Evolutionary conservation across 1,140 invertebrate genomes (phyloP).

Genomic region (Arctopsyche grandis): DNA sequence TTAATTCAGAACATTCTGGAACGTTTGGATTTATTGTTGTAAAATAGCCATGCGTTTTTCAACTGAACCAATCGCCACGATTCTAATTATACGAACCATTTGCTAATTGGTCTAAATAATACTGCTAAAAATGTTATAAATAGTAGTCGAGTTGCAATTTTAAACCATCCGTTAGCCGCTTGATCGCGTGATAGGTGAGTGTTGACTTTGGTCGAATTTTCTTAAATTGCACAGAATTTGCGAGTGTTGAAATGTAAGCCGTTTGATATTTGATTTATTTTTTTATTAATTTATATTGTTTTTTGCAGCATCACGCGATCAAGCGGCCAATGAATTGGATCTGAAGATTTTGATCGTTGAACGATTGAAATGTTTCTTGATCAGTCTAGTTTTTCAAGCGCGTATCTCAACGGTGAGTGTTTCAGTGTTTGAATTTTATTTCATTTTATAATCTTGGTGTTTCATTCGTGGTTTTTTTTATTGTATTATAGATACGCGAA

Average conservation of each 20-base stretch:
- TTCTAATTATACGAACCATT: neutral
- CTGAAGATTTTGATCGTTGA: slow-evolving; percentile 11
- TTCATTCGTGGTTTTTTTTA: no score
- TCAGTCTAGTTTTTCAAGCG: neutral
- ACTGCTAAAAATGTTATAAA: slow-evolving; percentile 44
- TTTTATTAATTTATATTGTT: neutral
- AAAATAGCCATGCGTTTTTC: neutral
- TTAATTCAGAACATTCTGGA: neutral
- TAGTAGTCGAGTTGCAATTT: neutral
- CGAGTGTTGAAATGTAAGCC: no score
- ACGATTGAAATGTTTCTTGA: slow-evolving; percentile 33
- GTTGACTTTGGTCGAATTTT: no score
- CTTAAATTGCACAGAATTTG: no score
- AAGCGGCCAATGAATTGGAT: neutral
- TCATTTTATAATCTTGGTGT: neutral
- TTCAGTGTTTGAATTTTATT: no score
- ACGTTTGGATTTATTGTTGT: neutral
- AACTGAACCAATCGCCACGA: neutral
- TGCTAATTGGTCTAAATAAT: slow-evolving; percentile 40
- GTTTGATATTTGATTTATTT: no score
- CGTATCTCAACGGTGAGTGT: neutral
- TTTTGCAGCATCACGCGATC: slow-evolving; percentile 1
- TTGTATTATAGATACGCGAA: no score
- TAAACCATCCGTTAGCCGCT: slow-evolving; percentile 43
- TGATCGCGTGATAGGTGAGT: slow-evolving; percentile 49